Conservation (phyloP, 2,797 vertebrate species). For the Strix occidentalis region DNA sequence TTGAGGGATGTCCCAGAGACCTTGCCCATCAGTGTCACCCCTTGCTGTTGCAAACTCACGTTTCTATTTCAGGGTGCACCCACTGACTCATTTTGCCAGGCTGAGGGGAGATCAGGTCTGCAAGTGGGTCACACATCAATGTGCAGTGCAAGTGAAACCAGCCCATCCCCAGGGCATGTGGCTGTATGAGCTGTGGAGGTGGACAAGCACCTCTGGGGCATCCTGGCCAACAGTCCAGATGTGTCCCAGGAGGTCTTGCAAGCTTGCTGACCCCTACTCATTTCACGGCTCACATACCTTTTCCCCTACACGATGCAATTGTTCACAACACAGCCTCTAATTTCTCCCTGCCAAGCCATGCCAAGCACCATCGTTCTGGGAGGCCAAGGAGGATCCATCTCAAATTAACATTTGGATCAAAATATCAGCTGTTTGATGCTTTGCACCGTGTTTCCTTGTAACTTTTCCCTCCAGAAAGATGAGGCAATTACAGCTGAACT, state of each 20-base stretch:
- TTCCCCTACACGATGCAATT: neutral
- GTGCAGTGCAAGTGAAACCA: neutral
- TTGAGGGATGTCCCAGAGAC: neutral
- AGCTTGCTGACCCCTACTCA: neutral
- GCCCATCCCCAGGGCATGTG: too few species aligned
- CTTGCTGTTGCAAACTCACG: neutral
- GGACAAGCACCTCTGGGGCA: neutral
- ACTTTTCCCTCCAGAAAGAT: neutral
- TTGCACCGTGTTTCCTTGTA: neutral
- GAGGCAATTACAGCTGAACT: neutral
- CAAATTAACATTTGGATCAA: neutral
- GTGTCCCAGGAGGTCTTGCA: neutral
- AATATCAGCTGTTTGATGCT: neutral
- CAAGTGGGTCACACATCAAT: fast-evolving
- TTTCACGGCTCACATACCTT: neutral
- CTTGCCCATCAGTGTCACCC: neutral
- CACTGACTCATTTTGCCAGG: neutral
- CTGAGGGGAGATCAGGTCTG: neutral
- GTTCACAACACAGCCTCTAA: neutral
- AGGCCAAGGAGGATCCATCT: neutral
- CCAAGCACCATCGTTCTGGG: neutral
- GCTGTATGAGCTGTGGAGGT: neutral
- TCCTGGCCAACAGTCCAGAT: neutral
- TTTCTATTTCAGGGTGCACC: neutral
- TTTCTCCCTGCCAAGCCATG: neutral